Evolutionary conservation across 2,888 invertebrate genomes (phyloP).

Genomic region (Heliconius aoede): DNA sequence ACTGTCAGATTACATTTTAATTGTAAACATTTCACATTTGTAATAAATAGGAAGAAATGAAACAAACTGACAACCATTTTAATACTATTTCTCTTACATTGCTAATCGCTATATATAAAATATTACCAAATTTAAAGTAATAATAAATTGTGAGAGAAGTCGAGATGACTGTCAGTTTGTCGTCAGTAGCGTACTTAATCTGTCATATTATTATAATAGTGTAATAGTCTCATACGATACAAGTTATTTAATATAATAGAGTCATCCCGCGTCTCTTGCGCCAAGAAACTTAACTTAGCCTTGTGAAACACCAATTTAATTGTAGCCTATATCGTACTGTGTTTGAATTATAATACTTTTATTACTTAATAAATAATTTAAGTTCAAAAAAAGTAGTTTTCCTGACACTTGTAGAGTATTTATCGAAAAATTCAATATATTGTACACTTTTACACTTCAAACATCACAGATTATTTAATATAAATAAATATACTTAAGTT

Average conservation of each 20-base stretch:
- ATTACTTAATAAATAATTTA: conserved; percentile 33
- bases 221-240: not conserved
- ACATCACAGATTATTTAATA: not conserved
- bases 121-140: no score
- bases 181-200: conserved; percentile 24
- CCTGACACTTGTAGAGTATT: conserved; percentile 8
- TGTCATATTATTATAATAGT: conserved; percentile 15
- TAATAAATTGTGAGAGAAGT: no score
- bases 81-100: not conserved
- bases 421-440: not conserved
- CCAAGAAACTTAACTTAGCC: conserved; percentile 19
- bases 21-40: conserved; percentile 27
- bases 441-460: conserved; percentile 1
- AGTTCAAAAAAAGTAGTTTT: conserved; percentile 29
- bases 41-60: not conserved
- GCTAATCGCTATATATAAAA: not conserved
- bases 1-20: conserved; percentile 2
- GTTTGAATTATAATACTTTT: conserved; percentile 33
- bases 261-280: conserved; percentile 21
- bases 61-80: not conserved
- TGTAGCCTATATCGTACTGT: conserved; percentile 32
- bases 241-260: conserved; percentile 6
- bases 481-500: conserved; percentile 15
- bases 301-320: conserved; percentile 33
- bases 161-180: not conserved